Evolutionary conservation across 2,797 vertebrate species (phyloP).

Genomic region (Vireo griseus): DNA sequence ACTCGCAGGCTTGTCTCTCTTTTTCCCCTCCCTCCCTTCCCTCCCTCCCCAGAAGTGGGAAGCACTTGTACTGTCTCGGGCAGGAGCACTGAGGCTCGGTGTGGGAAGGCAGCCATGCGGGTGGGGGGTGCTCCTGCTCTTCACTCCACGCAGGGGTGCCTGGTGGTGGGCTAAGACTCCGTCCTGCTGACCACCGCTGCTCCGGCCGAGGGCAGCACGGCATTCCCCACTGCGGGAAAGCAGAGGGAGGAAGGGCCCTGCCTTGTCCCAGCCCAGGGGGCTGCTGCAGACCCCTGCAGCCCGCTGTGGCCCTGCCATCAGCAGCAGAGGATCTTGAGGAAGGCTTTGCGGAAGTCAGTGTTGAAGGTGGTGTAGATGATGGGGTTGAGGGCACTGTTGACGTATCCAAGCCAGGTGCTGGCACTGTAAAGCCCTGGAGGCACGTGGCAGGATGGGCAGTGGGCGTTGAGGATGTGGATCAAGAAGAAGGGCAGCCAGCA

Average conservation of each 20-base stretch:
- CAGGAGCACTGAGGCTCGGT: background rate
- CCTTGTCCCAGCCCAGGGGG: background rate
- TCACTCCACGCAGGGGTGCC: background rate
- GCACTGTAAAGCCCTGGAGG: slow-evolving; percentile 87
- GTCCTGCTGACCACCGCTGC: accelerated
- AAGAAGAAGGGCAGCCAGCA: slow-evolving; percentile 97
- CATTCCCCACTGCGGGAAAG: background rate
- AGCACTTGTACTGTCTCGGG: background rate
- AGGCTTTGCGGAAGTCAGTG: slow-evolving; percentile 90
- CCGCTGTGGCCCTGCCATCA: slow-evolving; percentile 16
- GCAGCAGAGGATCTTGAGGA: slow-evolving; percentile 93
- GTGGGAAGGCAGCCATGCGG: background rate
- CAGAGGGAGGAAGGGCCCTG: background rate
- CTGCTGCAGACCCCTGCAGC: background rate
- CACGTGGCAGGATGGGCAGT: slow-evolving; percentile 86
- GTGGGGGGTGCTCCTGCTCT: accelerated
- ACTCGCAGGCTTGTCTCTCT: background rate
- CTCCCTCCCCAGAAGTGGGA: background rate
- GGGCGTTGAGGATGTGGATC: slow-evolving; percentile 90
- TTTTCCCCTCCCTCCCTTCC: background rate
- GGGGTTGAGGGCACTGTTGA: slow-evolving; percentile 93
- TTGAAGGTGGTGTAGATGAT: slow-evolving; percentile 96
- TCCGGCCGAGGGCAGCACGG: background rate
- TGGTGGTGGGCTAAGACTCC: background rate
- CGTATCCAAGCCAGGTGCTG: slow-evolving; percentile 92